These are phyloP conservation scores for Macrophya alboannulata DNA, from an alignment of 2,888 invertebrate species.

Conservation along the genomic window DNA sequence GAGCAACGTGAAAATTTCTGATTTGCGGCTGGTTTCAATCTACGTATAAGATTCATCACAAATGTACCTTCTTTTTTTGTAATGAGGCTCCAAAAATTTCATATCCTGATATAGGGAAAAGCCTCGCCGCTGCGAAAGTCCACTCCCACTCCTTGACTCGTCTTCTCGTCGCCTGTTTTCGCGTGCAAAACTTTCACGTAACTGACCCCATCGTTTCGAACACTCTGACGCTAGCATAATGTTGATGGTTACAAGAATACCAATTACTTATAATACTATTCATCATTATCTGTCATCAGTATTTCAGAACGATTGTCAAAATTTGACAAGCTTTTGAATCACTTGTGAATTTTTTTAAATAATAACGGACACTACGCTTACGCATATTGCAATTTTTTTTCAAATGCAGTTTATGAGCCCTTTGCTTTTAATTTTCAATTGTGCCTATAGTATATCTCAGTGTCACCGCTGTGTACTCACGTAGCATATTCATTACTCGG, in stretches of 20 bases:
- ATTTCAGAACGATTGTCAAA: too few species aligned
- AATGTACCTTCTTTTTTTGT: conserved; percentile 54
- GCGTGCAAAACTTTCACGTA: neutral
- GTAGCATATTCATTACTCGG: neutral
- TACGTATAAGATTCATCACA: neutral
- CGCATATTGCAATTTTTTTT: too few species aligned
- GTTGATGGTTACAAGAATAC: neutral
- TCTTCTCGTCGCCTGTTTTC: neutral
- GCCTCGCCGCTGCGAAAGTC: neutral
- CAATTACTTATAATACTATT: neutral
- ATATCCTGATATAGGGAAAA: neutral
- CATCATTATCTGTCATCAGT: neutral
- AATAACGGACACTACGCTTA: too few species aligned
- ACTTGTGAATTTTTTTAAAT: too few species aligned
- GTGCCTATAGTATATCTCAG: neutral
- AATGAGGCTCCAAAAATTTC: conserved; percentile 11
- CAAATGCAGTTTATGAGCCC: too few species aligned
- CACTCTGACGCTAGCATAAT: neutral
- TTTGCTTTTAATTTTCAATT: neutral
- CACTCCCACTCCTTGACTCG: conserved; percentile 11
- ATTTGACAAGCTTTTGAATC: neutral
- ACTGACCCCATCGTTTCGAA: conserved; percentile 15
- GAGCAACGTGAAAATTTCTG: too few species aligned
- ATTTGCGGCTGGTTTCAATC: too few species aligned
- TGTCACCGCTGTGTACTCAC: neutral